phyloP scores from a whole-genome alignment of 2,797 vertebrate species.

The Novumbra hubbsi region DNA sequence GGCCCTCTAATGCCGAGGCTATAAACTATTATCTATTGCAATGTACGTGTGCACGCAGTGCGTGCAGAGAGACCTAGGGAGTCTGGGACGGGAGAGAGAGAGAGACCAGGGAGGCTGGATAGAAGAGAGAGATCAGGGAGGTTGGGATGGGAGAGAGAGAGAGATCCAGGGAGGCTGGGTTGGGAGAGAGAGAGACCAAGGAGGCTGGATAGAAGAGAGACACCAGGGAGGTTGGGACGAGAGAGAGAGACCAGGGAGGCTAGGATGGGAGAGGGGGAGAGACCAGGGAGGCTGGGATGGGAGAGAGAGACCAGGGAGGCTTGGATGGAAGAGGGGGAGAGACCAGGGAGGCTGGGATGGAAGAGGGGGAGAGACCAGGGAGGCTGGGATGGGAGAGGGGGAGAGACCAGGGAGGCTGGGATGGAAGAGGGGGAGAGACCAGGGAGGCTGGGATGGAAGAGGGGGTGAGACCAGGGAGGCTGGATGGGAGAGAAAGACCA shows the following conservation, averaged over 20 bases:
- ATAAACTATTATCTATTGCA: constrained; percentile 33
- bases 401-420: too few relatives aligned
- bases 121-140: constrained; percentile 32
- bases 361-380: constrained; percentile 32
- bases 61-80: not conserved
- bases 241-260: too few relatives aligned
- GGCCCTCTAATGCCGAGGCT: constrained; percentile 41
- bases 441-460: constrained; percentile 33
- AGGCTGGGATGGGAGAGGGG: constrained; percentile 9
- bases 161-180: not conserved
- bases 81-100: too few relatives aligned
- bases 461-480: constrained; percentile 12
- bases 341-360: constrained; percentile 24
- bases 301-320: not conserved
- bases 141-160: not conserved
- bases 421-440: constrained; percentile 39
- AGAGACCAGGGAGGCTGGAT: too few relatives aligned
- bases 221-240: constrained; percentile 48
- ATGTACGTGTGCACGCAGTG: not conserved
- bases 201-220: not conserved
- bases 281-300: not conserved
- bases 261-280: too few relatives aligned
- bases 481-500: constrained; percentile 17
- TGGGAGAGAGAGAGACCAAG: too few relatives aligned
- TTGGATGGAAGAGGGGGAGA: constrained; percentile 6